These are phyloP conservation scores for Sphyrna mokarran DNA, from an alignment of 2,113 vertebrate genomes.

Conservation along the genomic window DNA sequence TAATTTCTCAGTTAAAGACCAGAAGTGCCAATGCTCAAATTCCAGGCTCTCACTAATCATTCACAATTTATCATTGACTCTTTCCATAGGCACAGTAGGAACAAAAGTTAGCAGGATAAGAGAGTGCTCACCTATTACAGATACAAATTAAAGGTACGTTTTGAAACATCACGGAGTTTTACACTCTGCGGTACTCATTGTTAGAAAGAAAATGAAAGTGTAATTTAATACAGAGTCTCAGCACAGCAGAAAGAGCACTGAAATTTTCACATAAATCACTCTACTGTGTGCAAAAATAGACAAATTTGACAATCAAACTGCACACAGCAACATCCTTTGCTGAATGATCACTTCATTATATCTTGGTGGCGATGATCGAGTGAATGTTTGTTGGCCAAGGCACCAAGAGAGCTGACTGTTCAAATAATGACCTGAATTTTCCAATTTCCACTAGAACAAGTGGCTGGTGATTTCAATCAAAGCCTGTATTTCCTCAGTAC, in stretches of 20 bases:
- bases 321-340: background rate
- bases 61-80: background rate
- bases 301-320: background rate
- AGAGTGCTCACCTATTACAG: background rate
- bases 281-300: background rate
- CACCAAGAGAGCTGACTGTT: background rate
- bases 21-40: background rate
- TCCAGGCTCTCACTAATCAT: background rate
- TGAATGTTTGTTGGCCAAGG: background rate
- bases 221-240: background rate
- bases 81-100: background rate
- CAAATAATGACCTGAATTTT: background rate
- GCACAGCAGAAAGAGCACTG: background rate
- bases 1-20: background rate
- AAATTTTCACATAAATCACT: background rate
- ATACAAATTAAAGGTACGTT: background rate
- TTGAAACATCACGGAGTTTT: background rate
- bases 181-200: background rate
- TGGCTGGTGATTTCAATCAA: no score
- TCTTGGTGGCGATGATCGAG: background rate
- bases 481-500: background rate
- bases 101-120: background rate
- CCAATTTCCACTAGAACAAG: background rate
- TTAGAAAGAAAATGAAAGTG: background rate
- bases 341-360: background rate